phyloP scores from a whole-genome alignment of 2,888 invertebrate genomes.

The Zaprionus lineosus region DNA sequence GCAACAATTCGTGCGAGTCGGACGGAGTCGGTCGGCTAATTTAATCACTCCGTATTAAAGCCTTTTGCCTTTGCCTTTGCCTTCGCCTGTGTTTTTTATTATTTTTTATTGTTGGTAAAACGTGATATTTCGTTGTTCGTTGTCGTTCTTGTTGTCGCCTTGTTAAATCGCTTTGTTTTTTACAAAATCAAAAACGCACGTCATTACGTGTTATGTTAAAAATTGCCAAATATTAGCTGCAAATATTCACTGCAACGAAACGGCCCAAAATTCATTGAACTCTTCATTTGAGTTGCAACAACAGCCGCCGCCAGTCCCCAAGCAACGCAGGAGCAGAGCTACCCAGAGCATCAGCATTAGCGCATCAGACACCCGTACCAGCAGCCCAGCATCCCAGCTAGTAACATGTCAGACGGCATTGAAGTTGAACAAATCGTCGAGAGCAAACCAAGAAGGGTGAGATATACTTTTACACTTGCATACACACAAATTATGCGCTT shows the following conservation, averaged over 20 bases:
- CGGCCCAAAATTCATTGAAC: conserved; percentile 57
- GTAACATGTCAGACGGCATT: conserved; percentile 84
- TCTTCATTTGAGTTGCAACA: conserved; percentile 43
- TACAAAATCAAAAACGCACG: not conserved
- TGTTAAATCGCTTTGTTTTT: too few species aligned
- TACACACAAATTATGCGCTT: not conserved
- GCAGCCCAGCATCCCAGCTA: conserved; percentile 23
- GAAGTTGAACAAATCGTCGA: conserved; percentile 86
- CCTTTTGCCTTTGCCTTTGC: conserved; percentile 29
- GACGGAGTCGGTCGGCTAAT: conserved; percentile 64
- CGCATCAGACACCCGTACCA: conserved; percentile 23
- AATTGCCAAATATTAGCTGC: conserved; percentile 10
- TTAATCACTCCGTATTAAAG: conserved; percentile 32
- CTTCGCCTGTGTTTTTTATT: conserved; percentile 36
- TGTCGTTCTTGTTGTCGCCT: conserved; percentile 5
- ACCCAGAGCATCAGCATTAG: conserved; percentile 19
- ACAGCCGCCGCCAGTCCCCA: conserved; percentile 14
- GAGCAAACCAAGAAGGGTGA: conserved; percentile 87
- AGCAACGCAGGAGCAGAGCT: conserved; percentile 15
- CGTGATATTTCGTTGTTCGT: conserved; percentile 15
- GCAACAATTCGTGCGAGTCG: conserved; percentile 75
- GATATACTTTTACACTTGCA: conserved; percentile 53
- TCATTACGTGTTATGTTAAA: conserved; percentile 18
- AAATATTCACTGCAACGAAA: conserved; percentile 26
- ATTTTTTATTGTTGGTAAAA: conserved; percentile 40